These are phyloP conservation scores for Lithobates pipiens DNA, from an alignment of 2,797 vertebrate species.

Conservation along the genomic window DNA sequence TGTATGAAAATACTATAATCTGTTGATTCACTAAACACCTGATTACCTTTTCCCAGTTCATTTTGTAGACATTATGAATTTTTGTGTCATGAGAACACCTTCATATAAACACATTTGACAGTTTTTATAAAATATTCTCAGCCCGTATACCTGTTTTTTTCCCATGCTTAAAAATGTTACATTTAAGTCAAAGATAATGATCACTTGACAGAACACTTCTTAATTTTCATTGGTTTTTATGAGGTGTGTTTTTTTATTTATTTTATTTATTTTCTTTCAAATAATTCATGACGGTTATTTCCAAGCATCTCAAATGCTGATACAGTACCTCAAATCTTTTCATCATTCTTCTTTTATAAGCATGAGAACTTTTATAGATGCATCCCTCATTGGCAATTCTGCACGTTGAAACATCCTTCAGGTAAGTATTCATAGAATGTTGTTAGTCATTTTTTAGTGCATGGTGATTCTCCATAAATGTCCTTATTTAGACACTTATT, in stretches of 20 bases:
- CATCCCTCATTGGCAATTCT: not conserved
- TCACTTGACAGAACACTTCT: not conserved
- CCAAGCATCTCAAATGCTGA: not conserved
- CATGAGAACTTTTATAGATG: not conserved
- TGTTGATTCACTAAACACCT: not conserved
- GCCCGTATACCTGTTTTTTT: not conserved
- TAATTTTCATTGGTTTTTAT: not conserved
- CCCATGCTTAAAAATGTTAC: not conserved
- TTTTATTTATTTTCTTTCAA: not conserved
- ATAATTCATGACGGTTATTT: not conserved
- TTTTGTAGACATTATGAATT: not conserved
- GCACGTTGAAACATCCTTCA: not conserved
- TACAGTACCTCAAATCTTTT: not conserved
- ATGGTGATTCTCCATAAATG: too few relatives aligned
- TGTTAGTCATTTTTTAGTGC: too few relatives aligned
- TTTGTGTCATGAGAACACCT: not conserved
- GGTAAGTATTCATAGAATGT: not conserved
- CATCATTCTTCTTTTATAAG: not conserved
- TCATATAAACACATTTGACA: not conserved
- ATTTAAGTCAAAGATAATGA: conserved; percentile 6
- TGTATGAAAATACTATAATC: not conserved
- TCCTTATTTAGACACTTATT: too few relatives aligned
- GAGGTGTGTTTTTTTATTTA: not conserved
- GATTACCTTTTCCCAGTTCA: not conserved
- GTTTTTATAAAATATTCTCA: not conserved